phyloP scores from a whole-genome alignment of 2,888 invertebrate species.

The Apoderus coryli region DNA sequence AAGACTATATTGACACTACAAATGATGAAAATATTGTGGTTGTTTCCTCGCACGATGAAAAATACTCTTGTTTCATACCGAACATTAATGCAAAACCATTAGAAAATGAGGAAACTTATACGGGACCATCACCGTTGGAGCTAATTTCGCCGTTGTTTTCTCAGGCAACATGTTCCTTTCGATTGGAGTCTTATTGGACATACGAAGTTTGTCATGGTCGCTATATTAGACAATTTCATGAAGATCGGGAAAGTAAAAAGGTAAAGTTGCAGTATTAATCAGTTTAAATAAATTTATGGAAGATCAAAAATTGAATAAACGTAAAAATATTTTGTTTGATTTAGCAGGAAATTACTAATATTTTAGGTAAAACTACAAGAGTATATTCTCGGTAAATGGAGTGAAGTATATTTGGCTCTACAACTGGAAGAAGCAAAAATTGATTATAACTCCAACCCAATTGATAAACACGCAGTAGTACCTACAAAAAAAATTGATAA shows the following conservation, averaged over 20 bases:
- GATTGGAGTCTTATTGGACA: conserved; percentile 87
- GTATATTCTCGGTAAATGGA: conserved; percentile 71
- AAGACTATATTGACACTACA: conserved; percentile 30
- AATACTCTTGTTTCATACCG: conserved; percentile 71
- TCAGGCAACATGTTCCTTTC: conserved; percentile 39
- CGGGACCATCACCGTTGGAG: conserved; percentile 63
- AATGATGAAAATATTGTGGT: conserved; percentile 46
- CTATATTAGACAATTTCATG: conserved; percentile 88
- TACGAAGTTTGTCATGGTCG: conserved; percentile 92
- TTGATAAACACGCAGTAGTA: no score
- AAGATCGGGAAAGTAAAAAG: conserved; percentile 78
- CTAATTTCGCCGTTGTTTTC: conserved; percentile 62
- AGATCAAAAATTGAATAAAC: no score
- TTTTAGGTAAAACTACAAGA: conserved; percentile 71
- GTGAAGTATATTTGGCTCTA: conserved; percentile 45
- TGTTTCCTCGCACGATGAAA: conserved; percentile 63
- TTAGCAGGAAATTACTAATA: no score
- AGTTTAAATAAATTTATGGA: no score
- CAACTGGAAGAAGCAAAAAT: conserved; percentile 37
- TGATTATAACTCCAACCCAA: no score
- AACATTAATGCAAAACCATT: conserved; percentile 42
- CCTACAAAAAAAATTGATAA: conserved; percentile 70
- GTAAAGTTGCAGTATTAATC: conserved; percentile 63
- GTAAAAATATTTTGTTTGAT: no score
- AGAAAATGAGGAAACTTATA: conserved; percentile 45